Evolutionary conservation across 2,113 vertebrate species (phyloP).

Genomic region (Petaurus breviceps): DNA sequence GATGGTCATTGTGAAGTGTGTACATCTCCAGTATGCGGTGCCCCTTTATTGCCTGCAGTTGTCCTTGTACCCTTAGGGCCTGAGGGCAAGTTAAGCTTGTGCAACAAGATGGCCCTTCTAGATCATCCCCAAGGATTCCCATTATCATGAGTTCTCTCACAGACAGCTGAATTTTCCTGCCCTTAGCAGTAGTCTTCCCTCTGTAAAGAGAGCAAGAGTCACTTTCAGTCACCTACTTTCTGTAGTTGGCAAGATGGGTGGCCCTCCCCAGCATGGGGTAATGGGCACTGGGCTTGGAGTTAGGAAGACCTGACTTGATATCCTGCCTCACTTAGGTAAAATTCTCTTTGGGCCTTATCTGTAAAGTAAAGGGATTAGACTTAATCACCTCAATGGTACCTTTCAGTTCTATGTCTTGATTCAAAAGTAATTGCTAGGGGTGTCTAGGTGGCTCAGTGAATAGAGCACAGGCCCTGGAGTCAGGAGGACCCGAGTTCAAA

Average conservation of each 20-base stretch:
- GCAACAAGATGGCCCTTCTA: conserved; percentile 43
- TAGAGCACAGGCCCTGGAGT: too few species aligned
- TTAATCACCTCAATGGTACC: not conserved
- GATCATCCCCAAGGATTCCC: conserved; percentile 71
- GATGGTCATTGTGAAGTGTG: not conserved
- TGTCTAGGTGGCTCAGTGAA: too few species aligned
- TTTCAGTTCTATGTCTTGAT: not conserved
- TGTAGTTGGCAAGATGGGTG: conserved; percentile 86
- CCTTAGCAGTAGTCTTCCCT: not conserved
- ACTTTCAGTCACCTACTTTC: conserved; percentile 87
- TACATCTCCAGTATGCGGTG: not conserved
- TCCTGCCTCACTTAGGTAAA: not conserved
- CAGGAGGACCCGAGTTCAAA: too few species aligned
- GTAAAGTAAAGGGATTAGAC: not conserved
- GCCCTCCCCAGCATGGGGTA: conserved; percentile 81
- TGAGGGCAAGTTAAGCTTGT: conserved; percentile 83
- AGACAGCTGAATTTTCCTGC: conserved; percentile 80
- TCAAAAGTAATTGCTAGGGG: too few species aligned
- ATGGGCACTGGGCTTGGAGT: conserved; percentile 63
- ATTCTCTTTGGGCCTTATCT: not conserved
- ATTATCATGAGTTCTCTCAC: conserved; percentile 83
- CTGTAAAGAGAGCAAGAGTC: conserved; percentile 77
- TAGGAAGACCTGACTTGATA: not conserved
- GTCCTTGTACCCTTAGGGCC: conserved; percentile 81
- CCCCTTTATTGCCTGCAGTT: conserved; percentile 79